These are phyloP conservation scores for Sturmia bella DNA, from an alignment of 2,888 invertebrate species.

Conservation along the genomic window DNA sequence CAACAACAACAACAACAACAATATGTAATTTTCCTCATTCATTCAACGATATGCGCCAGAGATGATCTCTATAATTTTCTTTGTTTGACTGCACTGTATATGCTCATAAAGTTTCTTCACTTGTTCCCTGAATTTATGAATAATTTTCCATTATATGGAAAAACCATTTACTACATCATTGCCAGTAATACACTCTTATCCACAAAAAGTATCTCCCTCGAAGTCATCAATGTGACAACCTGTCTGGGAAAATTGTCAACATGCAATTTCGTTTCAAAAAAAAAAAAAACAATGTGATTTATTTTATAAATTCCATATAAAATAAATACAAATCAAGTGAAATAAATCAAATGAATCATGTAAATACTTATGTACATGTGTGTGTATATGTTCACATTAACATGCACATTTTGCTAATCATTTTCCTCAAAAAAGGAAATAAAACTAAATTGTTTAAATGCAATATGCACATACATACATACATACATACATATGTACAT, in stretches of 20 bases:
- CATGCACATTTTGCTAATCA: slow-evolving; percentile 1
- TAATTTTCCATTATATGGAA: not conserved
- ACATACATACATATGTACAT: not conserved
- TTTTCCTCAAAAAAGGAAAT: slow-evolving; percentile 53
- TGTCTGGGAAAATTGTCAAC: slow-evolving; percentile 48
- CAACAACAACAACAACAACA: too few species aligned
- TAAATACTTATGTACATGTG: not conserved
- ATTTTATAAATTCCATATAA: slow-evolving; percentile 50
- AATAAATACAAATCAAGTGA: too few species aligned
- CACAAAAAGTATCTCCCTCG: slow-evolving; percentile 1
- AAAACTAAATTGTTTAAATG: slow-evolving; percentile 26
- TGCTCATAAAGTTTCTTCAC: too few species aligned
- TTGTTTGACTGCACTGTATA: too few species aligned
- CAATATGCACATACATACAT: slow-evolving; percentile 6
- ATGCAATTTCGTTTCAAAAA: slow-evolving; percentile 40
- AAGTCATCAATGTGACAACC: slow-evolving; percentile 49
- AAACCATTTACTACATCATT: not conserved
- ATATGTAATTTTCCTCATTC: too few species aligned
- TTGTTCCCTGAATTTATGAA: too few species aligned
- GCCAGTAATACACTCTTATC: not conserved
- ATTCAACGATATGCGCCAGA: too few species aligned
- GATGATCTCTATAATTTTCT: too few species aligned
- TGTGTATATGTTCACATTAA: not conserved
- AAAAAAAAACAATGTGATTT: slow-evolving; percentile 44
- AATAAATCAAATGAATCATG: slow-evolving; percentile 42